Percentiles rank a stretch among this genome's conserved stretches.
These are phyloP conservation scores for Bryconaethiops microstoma DNA, from an alignment of 2,797 vertebrate genomes.

Conservation along the genomic window DNA sequence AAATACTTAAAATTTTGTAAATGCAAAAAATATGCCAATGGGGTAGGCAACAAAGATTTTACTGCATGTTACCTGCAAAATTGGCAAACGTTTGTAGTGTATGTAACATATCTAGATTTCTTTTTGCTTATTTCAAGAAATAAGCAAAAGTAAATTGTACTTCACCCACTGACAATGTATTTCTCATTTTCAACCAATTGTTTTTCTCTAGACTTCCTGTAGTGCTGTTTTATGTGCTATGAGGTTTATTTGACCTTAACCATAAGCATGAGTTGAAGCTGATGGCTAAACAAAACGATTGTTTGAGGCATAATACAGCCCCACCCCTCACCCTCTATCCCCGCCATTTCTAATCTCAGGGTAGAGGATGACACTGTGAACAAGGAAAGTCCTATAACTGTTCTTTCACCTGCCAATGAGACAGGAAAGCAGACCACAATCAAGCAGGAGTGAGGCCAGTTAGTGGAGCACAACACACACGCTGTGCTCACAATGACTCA, in stretches of 20 bases:
- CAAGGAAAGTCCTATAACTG: conserved; percentile 45
- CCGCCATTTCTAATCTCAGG: conserved; percentile 23
- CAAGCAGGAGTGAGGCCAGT: conserved; percentile 49
- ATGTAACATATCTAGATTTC: no score
- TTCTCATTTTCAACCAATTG: no score
- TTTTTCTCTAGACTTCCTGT: no score
- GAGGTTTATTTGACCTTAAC: conserved; percentile 39
- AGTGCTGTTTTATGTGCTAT: conserved; percentile 34
- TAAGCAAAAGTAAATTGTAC: no score
- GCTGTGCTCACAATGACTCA: conserved; percentile 34
- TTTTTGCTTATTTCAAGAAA: no score
- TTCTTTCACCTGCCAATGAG: conserved; percentile 36
- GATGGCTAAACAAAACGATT: conserved; percentile 54
- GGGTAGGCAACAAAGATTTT: no score
- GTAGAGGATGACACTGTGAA: conserved; percentile 36
- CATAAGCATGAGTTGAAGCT: conserved; percentile 27
- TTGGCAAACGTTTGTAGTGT: no score
- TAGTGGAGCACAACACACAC: conserved; percentile 46
- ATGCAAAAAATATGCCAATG: no score
- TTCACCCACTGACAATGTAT: no score
- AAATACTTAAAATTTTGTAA: no score
- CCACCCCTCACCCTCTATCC: neutral
- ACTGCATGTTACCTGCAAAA: no score
- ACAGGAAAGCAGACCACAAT: conserved; percentile 48
- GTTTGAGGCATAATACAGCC: conserved; percentile 40